Conservation (phyloP, 2,888 invertebrate species). For the Sceliomorpha sp. region DNA sequence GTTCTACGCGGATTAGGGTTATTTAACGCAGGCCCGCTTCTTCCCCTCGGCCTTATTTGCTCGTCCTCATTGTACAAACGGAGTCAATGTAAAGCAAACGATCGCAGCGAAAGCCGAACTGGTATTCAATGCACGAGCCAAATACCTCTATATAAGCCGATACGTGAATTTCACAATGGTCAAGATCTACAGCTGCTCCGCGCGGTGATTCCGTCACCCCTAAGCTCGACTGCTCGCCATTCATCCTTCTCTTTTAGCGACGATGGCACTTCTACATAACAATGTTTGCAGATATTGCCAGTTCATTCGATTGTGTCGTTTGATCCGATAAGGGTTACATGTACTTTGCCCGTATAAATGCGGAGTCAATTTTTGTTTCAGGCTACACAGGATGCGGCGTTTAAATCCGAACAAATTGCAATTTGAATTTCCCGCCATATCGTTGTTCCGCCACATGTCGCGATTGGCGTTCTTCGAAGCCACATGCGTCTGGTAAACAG, state of each 20-base stretch:
- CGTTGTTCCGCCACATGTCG: conserved; percentile 1
- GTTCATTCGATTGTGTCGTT: neutral
- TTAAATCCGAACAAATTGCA: neutral
- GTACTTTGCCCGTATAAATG: no score
- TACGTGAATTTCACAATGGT: conserved; percentile 66
- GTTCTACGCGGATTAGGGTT: conserved; percentile 46
- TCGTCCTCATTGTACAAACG: conserved; percentile 42
- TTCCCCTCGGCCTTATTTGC: conserved; percentile 45
- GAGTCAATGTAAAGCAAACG: conserved; percentile 56
- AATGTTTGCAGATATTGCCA: conserved; percentile 41
- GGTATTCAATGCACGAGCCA: conserved; percentile 20
- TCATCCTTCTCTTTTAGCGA: conserved; percentile 7
- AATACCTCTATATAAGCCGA: conserved; percentile 51
- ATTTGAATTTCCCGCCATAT: no score
- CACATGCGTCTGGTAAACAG: conserved; percentile 1
- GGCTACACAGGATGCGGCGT: neutral
- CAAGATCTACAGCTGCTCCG: conserved; percentile 61
- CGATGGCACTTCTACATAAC: conserved; percentile 34
- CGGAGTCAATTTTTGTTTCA: no score
- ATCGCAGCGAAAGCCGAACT: conserved; percentile 29
- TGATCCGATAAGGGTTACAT: no score
- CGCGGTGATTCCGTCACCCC: conserved; percentile 34
- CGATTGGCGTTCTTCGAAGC: neutral
- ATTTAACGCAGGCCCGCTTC: conserved; percentile 25
- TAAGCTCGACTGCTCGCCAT: conserved; percentile 3